Evolutionary conservation across 1,140 invertebrate genomes (phyloP).

Genomic region (Helicorthomorpha holstii): DNA sequence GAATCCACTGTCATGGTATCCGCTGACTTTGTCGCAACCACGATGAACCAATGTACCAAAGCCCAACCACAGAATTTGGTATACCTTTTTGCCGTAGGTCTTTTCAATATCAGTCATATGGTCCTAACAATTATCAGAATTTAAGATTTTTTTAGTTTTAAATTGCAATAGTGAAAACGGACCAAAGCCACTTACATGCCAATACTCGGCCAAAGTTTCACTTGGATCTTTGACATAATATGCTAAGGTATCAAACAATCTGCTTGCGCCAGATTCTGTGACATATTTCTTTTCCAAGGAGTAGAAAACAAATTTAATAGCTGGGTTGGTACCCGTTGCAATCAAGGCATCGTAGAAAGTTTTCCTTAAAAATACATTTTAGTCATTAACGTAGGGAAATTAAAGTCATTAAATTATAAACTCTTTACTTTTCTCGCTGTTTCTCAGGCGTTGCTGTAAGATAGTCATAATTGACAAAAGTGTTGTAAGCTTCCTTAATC

Average conservation of each 20-base stretch:
- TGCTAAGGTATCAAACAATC: background rate
- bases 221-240: background rate
- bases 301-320: background rate
- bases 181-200: background rate
- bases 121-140: background rate
- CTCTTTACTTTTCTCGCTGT: background rate
- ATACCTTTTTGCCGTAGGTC: background rate
- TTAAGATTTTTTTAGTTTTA: background rate
- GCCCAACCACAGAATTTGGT: background rate
- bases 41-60: conserved; percentile 2
- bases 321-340: background rate
- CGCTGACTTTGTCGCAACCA: background rate
- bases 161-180: background rate
- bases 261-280: background rate
- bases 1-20: background rate
- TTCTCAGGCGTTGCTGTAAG: background rate
- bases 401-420: too few relatives aligned
- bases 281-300: background rate
- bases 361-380: too few relatives aligned
- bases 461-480: background rate
- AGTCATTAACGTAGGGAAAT: too few relatives aligned
- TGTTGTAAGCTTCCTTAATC: background rate
- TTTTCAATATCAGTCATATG: background rate
- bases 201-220: background rate
- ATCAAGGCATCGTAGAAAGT: background rate